Evolutionary conservation across 2,797 vertebrate genomes (phyloP).

Genomic region (Tinamus major): DNA sequence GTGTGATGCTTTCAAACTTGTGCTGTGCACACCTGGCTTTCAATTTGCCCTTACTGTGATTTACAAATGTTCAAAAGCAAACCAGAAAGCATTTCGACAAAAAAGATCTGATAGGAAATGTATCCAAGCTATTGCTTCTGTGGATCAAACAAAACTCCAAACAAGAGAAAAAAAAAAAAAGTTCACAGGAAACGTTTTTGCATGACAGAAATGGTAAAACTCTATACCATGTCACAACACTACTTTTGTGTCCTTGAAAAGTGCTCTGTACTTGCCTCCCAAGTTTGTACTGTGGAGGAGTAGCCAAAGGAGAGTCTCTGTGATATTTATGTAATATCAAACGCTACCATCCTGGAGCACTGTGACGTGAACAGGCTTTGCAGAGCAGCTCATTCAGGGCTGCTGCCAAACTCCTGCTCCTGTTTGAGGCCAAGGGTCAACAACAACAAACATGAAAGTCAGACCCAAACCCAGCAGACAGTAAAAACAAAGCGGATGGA

Average conservation of each 20-base stretch:
- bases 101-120: not conserved
- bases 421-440: not conserved
- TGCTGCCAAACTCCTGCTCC: not conserved
- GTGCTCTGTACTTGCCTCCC: not conserved
- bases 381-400: not conserved
- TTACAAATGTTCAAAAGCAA: slow-evolving; percentile 17
- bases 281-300: not conserved
- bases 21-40: not conserved
- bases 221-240: not conserved
- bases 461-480: not conserved
- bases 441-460: not conserved
- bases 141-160: not conserved
- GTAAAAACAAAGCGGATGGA: not conserved
- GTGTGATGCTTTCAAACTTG: not conserved
- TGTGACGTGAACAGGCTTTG: not conserved
- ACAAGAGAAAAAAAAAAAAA: not conserved
- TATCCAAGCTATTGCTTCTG: not conserved
- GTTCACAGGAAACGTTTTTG: not conserved
- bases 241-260: not conserved
- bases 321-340: not conserved
- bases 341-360: not conserved
- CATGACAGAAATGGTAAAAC: not conserved
- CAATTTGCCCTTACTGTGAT: not conserved
- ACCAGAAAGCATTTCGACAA: not conserved
- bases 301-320: not conserved